Conservation (phyloP, 2,797 vertebrate genomes). For the Menidia menidia region DNA sequence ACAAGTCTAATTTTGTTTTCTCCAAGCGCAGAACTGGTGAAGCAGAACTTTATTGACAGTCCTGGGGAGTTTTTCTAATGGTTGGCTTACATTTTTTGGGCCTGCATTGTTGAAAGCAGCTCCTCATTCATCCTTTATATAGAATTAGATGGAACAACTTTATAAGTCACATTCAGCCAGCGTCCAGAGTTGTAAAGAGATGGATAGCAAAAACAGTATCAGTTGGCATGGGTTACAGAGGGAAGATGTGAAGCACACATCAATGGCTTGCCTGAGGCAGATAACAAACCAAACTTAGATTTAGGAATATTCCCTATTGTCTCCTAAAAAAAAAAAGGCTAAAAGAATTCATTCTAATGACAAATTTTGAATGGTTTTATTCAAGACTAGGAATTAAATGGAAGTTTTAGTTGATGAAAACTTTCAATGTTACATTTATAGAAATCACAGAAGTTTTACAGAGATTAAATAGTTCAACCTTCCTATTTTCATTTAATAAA, state of each 20-base stretch:
- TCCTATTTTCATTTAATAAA: constrained; percentile 2
- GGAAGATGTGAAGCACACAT: too few species aligned
- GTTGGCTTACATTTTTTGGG: background rate
- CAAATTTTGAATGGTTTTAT: background rate
- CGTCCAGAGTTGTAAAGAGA: too few species aligned
- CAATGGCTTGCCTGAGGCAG: too few species aligned
- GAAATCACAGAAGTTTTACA: background rate
- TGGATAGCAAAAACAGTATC: too few species aligned
- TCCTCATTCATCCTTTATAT: background rate
- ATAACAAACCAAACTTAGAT: background rate
- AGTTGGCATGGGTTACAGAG: too few species aligned
- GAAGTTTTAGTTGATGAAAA: background rate
- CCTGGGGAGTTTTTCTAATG: background rate
- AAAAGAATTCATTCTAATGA: background rate
- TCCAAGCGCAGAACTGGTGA: background rate
- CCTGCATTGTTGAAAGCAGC: background rate
- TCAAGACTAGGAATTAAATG: background rate
- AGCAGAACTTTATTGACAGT: background rate
- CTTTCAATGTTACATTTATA: background rate
- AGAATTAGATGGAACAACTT: too few species aligned
- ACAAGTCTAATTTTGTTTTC: background rate
- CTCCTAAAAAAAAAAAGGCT: background rate
- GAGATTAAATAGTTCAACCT: background rate
- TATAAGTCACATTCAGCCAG: too few species aligned
- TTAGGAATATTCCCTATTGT: background rate